A percentile compares a stretch with the other conserved stretches of the same genome.
Evolutionary conservation across 2,113 vertebrate species (phyloP).

Genomic region (Irena cyanogastra): DNA sequence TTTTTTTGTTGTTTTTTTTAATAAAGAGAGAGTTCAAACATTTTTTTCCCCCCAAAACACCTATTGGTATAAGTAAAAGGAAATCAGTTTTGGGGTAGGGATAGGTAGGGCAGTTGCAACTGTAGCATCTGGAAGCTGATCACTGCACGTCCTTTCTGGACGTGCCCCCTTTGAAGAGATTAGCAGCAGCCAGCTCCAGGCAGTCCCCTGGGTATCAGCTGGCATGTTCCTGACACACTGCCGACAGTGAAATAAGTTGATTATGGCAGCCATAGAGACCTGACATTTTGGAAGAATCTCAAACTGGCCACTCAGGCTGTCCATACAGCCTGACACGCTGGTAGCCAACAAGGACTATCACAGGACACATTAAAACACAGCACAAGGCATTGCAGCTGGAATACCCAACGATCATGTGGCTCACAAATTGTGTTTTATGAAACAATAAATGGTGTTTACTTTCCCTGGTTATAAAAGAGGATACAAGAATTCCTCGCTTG

Average conservation of each 20-base stretch:
- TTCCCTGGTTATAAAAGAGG: background rate
- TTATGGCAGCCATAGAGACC: background rate
- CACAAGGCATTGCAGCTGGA: background rate
- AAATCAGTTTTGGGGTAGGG: background rate
- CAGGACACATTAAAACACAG: background rate
- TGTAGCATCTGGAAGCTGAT: background rate
- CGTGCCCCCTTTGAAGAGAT: background rate
- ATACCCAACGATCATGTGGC: background rate
- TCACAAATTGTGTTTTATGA: background rate
- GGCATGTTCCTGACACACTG: background rate
- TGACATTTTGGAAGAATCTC: background rate
- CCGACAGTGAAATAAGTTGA: background rate
- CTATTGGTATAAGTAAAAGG: background rate
- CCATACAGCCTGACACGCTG: fast-evolving
- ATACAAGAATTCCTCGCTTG: background rate
- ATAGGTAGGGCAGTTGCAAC: background rate
- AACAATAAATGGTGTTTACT: slow-evolving; percentile 22
- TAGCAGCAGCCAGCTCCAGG: background rate
- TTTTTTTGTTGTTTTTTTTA: background rate
- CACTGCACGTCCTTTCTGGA: background rate
- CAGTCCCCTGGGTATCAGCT: background rate
- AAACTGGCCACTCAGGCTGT: background rate
- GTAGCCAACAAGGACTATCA: background rate
- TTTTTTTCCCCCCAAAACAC: background rate
- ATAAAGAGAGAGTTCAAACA: background rate